Conservation (phyloP, 2,113 vertebrate species). For the Thryonomys swinderianus region DNA sequence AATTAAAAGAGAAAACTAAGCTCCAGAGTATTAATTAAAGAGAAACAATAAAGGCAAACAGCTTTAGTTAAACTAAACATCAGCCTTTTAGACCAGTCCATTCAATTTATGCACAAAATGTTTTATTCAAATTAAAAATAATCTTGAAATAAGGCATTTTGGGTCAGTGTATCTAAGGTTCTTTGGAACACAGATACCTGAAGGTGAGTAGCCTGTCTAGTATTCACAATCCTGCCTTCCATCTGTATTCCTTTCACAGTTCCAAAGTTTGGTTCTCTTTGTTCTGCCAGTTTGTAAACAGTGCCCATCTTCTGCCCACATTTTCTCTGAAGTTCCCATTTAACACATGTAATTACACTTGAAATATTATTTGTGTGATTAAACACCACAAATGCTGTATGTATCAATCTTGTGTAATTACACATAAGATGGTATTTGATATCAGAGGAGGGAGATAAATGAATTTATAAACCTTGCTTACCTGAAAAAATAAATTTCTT, state of each 20-base stretch:
- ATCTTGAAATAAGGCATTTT: background rate
- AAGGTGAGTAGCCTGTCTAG: background rate
- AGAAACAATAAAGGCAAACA: background rate
- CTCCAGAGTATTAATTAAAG: background rate
- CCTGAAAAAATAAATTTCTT: background rate
- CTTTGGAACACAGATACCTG: background rate
- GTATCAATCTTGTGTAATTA: background rate
- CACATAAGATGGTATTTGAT: background rate
- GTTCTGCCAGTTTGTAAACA: background rate
- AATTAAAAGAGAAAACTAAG: conserved; percentile 22
- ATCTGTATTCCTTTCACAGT: background rate
- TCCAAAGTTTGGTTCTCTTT: background rate
- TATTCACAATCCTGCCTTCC: background rate
- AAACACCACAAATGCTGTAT: background rate
- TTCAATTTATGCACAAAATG: background rate
- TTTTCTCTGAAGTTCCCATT: background rate
- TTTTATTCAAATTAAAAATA: conserved; percentile 37
- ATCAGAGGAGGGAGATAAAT: background rate
- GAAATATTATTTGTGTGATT: background rate
- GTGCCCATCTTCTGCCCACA: background rate
- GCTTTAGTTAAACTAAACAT: background rate
- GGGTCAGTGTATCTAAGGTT: background rate
- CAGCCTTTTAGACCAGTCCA: background rate
- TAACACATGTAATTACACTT: background rate
- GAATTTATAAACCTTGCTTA: background rate